Conservation (phyloP, 2,113 vertebrate species). For the Nannospalax galili region DNA sequence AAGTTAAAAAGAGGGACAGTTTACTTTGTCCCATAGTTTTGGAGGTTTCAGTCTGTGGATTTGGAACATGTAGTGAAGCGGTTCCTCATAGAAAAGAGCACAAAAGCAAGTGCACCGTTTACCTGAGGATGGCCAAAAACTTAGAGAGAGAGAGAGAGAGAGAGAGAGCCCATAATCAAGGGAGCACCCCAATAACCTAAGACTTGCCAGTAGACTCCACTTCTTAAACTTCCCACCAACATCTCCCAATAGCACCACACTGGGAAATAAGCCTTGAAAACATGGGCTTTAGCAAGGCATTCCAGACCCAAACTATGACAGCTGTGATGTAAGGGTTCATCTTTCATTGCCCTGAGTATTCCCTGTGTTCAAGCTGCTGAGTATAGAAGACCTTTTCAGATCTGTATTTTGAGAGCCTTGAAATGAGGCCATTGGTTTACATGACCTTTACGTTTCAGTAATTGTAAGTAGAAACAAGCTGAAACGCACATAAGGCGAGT, state of each 20-base stretch:
- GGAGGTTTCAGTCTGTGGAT: background rate
- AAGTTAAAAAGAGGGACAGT: background rate
- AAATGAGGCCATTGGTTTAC: background rate
- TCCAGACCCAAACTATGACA: background rate
- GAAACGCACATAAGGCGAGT: background rate
- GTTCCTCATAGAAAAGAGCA: background rate
- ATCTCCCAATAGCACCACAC: background rate
- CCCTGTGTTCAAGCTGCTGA: background rate
- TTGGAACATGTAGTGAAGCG: no score
- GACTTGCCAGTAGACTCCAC: no score
- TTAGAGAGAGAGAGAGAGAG: background rate
- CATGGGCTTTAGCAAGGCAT: background rate
- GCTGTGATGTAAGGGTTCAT: fast-evolving
- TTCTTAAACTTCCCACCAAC: background rate
- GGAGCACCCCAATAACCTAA: background rate
- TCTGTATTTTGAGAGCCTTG: background rate
- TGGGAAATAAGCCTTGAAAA: background rate
- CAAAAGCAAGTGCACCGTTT: background rate
- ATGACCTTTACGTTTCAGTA: background rate
- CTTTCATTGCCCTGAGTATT: background rate
- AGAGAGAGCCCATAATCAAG: background rate
- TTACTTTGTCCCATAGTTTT: background rate
- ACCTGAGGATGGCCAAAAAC: background rate
- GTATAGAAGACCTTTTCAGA: background rate
- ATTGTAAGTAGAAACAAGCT: background rate